These are phyloP conservation scores for Esox niger DNA, from an alignment of 2,113 vertebrate species.

Conservation along the genomic window DNA sequence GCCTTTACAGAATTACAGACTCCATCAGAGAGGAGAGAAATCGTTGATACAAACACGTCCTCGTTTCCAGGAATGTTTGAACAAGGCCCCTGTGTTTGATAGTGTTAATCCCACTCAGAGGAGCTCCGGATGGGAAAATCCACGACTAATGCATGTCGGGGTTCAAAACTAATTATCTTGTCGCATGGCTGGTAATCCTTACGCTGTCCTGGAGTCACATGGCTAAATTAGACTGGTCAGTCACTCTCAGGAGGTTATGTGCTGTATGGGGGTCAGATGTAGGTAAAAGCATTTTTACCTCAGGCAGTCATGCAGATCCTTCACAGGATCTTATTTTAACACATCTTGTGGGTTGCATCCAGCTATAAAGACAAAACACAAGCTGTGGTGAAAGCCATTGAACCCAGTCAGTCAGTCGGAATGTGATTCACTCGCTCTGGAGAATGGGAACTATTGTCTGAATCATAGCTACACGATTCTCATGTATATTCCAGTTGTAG, in stretches of 20 bases:
- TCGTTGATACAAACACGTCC: neutral
- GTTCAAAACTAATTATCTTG: neutral
- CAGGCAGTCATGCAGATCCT: too few species aligned
- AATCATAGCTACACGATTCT: too few species aligned
- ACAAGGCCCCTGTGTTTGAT: neutral
- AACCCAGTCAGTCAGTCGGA: too few species aligned
- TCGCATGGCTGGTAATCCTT: too few species aligned
- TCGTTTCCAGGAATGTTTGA: neutral
- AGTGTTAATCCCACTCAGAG: neutral
- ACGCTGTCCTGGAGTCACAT: neutral
- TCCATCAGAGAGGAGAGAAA: neutral
- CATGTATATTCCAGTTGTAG: neutral
- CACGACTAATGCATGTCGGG: neutral
- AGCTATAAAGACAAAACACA: too few species aligned
- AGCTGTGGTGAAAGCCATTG: too few species aligned
- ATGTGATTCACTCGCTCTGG: too few species aligned
- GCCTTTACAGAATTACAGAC: neutral
- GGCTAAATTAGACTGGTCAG: neutral
- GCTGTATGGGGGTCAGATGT: conserved; percentile 7
- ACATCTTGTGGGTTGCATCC: too few species aligned
- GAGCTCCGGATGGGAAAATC: neutral
- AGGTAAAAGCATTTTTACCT: neutral
- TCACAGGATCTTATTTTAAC: neutral
- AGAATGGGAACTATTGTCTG: too few species aligned
- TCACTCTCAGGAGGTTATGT: too few species aligned